Conservation (phyloP, 30 jellyfish, hydroid and myxozoan species). For the Chrysaora quinquecirrha region DNA sequence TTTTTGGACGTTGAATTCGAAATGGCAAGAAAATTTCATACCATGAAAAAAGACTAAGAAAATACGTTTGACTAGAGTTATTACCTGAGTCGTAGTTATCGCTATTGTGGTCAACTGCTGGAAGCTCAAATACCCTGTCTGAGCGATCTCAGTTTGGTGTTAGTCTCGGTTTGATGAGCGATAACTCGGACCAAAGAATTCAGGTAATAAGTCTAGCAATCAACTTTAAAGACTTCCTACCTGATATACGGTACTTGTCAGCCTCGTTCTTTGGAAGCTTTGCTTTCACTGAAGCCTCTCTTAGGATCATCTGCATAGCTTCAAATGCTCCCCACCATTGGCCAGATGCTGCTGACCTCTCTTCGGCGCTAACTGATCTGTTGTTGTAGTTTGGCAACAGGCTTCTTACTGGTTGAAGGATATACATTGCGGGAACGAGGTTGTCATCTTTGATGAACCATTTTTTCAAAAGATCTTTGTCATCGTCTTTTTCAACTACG, state of each 20-base stretch:
- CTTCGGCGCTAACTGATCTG: conserved; percentile 66
- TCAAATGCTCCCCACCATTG: conserved; percentile 94
- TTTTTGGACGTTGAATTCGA: too few relatives aligned
- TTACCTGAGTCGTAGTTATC: too few relatives aligned
- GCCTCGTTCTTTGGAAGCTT: conserved; percentile 12
- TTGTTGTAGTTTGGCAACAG: conserved; percentile 78
- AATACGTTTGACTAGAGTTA: too few relatives aligned
- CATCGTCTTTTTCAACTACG: conserved; percentile 29
- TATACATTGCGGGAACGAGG: conserved; percentile 73
- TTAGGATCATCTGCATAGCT: conserved; percentile 66
- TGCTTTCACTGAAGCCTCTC: conserved; percentile 72
- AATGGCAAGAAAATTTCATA: too few relatives aligned
- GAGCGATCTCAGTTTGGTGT: too few relatives aligned
- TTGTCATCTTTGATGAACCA: conserved; percentile 85
- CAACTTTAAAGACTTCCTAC: too few relatives aligned
- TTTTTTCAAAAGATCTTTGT: conserved; percentile 49
- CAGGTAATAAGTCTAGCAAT: too few relatives aligned
- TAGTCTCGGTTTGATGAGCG: too few relatives aligned
- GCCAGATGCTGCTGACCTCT: conserved; percentile 70
- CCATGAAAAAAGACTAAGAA: too few relatives aligned
- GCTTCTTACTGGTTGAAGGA: conserved; percentile 75
- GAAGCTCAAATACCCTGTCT: too few relatives aligned
- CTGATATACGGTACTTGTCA: conserved; percentile 79
- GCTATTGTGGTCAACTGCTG: too few relatives aligned
- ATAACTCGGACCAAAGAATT: too few relatives aligned